Base-by-base conservation (phyloP, 2,113 vertebrate genomes). In the Hiodon alosoides region DNA sequence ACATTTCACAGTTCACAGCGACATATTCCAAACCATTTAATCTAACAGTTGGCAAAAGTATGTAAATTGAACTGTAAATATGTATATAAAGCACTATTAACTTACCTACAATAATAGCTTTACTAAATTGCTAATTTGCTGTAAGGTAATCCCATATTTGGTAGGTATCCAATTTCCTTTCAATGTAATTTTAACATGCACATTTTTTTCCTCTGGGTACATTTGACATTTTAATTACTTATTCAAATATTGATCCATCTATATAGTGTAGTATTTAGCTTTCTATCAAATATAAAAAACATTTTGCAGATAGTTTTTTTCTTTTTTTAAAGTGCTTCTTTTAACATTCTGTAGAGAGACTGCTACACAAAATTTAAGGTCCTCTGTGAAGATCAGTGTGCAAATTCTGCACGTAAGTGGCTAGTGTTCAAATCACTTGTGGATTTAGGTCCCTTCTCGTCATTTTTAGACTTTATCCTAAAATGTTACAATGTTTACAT, bases 401-500 rank as follows among this genome's bases (percentile, higher is more conserved):
- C 5, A 64, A 54, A 50, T 64, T 67, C 67, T 57, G 16, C 58
- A 54, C 11, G 74, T 54, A 68, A 79, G 77, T 50, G 47, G 11
- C 74, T 66, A 51, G 31, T 64, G 61, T 59, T 78, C 76, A 81
- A 77, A 78, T 79, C 77, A 79, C 76, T 79, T 78, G 69, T 82
- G 73, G 74, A 72, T 83, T 73, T 31, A 67, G 67, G 83, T 76
- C 74, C 74, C 79, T 61, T n/a, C 72, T 65, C 64, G 2, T 62
- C 72, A 69, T 74, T 60, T 75, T 83, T 80, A 83, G 79, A 77
- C 78, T 82, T 64, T 75, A 83, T 57, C 70, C 75, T 76, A 73
- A 77, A 65, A 75, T 31, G 67, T 77, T 76, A 67, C 67, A 58
- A 71, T 77, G 68, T 76, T 82, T 64, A 65, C 67, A 78, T 78